Evolutionary conservation across 1,140 invertebrate genomes (phyloP).

Genomic region (Parapsyche elsis): DNA sequence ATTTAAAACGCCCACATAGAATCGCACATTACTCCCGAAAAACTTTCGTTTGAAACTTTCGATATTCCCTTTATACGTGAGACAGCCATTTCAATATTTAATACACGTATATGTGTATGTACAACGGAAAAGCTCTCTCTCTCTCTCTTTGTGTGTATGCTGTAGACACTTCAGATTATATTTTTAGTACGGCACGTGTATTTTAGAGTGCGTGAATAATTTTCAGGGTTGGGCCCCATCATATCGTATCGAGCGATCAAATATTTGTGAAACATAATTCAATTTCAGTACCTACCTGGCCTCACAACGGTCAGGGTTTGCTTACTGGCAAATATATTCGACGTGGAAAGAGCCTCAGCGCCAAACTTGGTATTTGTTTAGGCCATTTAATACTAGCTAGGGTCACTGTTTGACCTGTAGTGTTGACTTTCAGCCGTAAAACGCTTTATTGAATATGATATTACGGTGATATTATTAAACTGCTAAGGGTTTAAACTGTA

Average conservation of each 20-base stretch:
- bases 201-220: no score
- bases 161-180: no score
- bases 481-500: no score
- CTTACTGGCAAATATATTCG: slow-evolving; percentile 30
- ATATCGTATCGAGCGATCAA: background rate
- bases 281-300: slow-evolving; percentile 30
- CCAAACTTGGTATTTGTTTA: slow-evolving; percentile 21
- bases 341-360: slow-evolving; percentile 31
- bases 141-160: no score
- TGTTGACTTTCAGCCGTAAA: slow-evolving; percentile 30
- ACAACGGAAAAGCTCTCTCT: no score
- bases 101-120: no score
- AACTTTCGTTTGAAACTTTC: background rate
- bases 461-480: background rate
- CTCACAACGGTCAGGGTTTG: slow-evolving; percentile 26
- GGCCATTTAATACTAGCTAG: background rate
- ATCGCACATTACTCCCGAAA: background rate
- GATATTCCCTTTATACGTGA: background rate
- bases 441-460: slow-evolving; percentile 24
- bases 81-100: no score
- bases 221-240: no score
- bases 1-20: slow-evolving; percentile 6
- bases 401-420: slow-evolving; percentile 23
- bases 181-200: no score
- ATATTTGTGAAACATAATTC: slow-evolving; percentile 29